Evolutionary conservation across 2,888 invertebrate species (phyloP).

Genomic region (Dolichomitus sp.): DNA sequence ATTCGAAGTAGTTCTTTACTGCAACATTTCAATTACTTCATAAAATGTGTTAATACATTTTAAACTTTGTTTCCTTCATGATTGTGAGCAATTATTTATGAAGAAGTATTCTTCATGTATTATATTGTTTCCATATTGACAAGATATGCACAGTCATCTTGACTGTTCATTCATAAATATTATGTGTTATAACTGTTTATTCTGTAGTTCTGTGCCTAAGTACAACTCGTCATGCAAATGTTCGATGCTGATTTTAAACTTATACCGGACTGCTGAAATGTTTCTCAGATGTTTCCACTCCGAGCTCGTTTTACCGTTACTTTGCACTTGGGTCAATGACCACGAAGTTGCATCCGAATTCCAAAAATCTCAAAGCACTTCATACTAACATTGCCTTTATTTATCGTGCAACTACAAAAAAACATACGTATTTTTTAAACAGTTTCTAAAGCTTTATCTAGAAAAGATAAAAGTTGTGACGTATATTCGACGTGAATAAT

Average conservation of each 20-base stretch:
- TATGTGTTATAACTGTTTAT: not conserved
- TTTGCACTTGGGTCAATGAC: conserved; percentile 44
- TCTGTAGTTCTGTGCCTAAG: not conserved
- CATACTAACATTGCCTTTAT: not conserved
- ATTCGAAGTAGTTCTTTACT: no score
- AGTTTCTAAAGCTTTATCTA: not conserved
- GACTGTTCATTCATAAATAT: not conserved
- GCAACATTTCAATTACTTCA: not conserved
- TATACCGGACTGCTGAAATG: conserved; percentile 3
- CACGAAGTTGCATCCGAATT: conserved; percentile 15
- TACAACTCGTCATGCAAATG: not conserved
- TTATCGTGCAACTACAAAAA: not conserved
- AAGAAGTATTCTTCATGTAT: not conserved
- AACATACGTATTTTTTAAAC: not conserved
- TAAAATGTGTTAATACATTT: not conserved
- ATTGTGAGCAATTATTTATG: not conserved
- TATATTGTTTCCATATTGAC: not conserved
- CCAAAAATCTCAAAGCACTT: not conserved
- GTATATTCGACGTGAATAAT: not conserved
- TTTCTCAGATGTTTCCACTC: conserved; percentile 12
- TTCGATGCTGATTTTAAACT: not conserved
- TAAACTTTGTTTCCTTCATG: not conserved
- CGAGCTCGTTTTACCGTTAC: conserved; percentile 43
- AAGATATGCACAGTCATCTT: no score
- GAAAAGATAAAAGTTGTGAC: not conserved